Evolutionary conservation across 2,797 vertebrate genomes (phyloP), one percentile per base, ranked within the genome.

Genomic region (Phalanger gymnotis): DNA sequence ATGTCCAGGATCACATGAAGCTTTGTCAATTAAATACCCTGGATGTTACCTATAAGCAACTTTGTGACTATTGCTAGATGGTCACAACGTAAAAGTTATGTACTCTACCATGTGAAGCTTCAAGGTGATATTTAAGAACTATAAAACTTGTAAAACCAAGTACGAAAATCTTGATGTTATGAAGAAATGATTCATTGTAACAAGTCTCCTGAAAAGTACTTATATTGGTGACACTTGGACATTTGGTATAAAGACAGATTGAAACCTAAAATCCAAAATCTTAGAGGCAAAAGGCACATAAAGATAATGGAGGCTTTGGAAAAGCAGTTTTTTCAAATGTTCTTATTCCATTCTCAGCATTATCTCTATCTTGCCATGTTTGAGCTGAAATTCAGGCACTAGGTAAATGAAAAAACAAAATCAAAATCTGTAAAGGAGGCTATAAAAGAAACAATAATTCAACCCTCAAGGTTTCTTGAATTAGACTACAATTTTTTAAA

Each of bases 291-390:
- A 87, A 87, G 40, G 73, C 40, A 87, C 25, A 81, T n/a, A n/a
- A 22, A 73, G 61, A 66, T n/a, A 66, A 73, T 22, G n/a, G n/a
- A 93, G 87, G 66, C 92, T 90, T 57, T 93, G 25, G 40, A 89
- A 92, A 34, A 91, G 31, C 87, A 90, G 91, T 95, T 96, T 96
- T 94, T 53, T 96, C 27, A 90, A 93, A 91, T 51, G 5, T 53
- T 47, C 66, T 81, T 73, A 73, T 19, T 81, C n/a, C n/a, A 40
- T 81, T 93, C 93, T 90, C 11, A 90, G 47, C 10, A 54, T 54
- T 54, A 92, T 93, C 58, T 61, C 93, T 51, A 40, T 51, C 93
- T 94, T 52, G 51, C 31, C 53, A 66, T 91, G 12, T 90, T 9
- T 91, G 52, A 94, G 56, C 2, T 73, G 16, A 73, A 73, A 40